Evolutionary conservation across 2,113 vertebrate genomes (phyloP).

Genomic region (Sylvietta virens): DNA sequence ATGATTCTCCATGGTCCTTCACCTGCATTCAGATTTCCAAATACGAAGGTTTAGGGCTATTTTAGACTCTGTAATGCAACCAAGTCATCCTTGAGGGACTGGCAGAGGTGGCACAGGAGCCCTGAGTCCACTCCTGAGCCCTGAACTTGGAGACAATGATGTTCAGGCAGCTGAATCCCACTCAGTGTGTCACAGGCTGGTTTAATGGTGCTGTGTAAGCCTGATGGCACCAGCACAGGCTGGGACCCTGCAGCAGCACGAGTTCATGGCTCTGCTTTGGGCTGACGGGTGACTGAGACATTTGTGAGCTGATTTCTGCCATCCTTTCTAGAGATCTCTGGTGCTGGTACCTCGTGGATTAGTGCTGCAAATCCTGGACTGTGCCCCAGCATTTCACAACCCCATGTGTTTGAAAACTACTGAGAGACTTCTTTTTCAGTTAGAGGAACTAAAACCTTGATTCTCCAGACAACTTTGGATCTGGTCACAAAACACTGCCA

Average conservation of each 20-base stretch:
- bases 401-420: neutral
- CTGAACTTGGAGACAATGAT: neutral
- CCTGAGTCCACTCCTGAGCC: too few relatives aligned
- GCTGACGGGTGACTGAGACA: neutral
- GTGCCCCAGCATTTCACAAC: neutral
- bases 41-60: neutral
- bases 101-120: fast-evolving
- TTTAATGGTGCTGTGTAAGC: neutral
- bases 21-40: neutral
- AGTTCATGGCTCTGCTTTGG: neutral
- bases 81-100: neutral
- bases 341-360: neutral
- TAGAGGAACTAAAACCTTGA: neutral
- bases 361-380: neutral
- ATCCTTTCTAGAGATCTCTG: neutral
- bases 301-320: neutral
- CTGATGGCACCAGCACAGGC: neutral
- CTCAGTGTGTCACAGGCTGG: neutral
- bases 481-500: neutral
- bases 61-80: neutral
- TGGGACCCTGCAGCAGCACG: neutral
- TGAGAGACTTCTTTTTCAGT: neutral
- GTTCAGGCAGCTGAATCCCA: neutral
- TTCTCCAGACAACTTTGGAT: neutral
- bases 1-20: neutral